Evolutionary conservation across 2,888 invertebrate genomes (phyloP).

Genomic region (Lycocerus yunnanus): DNA sequence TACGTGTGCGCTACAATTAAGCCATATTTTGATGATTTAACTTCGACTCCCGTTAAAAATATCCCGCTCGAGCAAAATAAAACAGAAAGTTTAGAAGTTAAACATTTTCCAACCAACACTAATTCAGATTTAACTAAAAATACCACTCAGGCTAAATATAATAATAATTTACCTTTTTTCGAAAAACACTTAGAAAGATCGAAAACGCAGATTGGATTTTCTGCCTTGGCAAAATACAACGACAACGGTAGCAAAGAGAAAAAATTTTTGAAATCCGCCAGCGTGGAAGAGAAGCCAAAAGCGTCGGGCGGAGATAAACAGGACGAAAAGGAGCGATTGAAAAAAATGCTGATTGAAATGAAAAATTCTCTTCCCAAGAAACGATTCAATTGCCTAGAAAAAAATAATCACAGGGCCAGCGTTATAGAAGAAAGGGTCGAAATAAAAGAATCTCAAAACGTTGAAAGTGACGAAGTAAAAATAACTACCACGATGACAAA

Average conservation of each 20-base stretch:
- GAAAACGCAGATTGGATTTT: conserved; percentile 54
- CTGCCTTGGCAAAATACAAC: conserved; percentile 48
- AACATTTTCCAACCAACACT: conserved; percentile 28
- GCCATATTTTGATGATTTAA: conserved; percentile 55
- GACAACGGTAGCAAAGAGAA: conserved; percentile 36
- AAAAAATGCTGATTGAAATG: conserved; percentile 77
- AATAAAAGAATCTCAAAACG: conserved; percentile 13
- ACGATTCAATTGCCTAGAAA: conserved; percentile 49
- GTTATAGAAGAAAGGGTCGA: conserved; percentile 50
- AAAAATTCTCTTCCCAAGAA: conserved; percentile 71
- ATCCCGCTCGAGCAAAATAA: conserved; percentile 32
- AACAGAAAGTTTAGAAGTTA: conserved; percentile 31
- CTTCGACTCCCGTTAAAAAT: conserved; percentile 36
- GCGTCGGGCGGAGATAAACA: conserved; percentile 47
- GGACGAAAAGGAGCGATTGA: conserved; percentile 65
- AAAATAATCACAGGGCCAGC: conserved; percentile 47
- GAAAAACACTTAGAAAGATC: conserved; percentile 49
- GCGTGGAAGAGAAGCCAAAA: conserved; percentile 45
- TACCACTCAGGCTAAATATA: conserved; percentile 25
- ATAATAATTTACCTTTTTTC: conserved; percentile 14
- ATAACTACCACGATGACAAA: not conserved
- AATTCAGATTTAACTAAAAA: conserved; percentile 32
- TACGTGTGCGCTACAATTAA: conserved; percentile 63
- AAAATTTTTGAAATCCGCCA: conserved; percentile 36
- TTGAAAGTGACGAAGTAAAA: not conserved